Evolutionary conservation across 1,140 invertebrate species (phyloP).

Genomic region (Dendrolimus kikuchii): DNA sequence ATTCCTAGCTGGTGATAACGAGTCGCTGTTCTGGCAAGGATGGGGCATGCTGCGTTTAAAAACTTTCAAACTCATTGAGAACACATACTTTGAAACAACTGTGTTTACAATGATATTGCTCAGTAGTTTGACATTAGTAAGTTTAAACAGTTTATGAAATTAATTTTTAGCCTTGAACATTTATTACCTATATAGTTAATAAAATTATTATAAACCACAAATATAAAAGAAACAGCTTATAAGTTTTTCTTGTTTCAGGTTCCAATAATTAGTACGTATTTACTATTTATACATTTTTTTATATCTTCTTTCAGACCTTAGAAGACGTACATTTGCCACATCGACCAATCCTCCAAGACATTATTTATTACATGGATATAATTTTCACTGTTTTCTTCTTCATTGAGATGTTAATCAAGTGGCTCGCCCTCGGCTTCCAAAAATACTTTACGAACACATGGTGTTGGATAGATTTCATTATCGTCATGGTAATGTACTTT

Average conservation of each 20-base stretch:
- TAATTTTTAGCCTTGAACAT: too few relatives aligned
- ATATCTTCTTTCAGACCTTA: conserved; percentile 80
- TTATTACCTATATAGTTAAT: too few relatives aligned
- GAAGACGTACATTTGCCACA: conserved; percentile 96
- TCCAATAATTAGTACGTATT: too few relatives aligned
- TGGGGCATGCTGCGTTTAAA: conserved; percentile 94
- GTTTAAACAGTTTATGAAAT: conserved; percentile 20
- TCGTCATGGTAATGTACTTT: conserved; percentile 90
- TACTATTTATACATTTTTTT: conserved; percentile 3
- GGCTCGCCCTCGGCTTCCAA: conserved; percentile 96
- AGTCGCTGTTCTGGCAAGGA: conserved; percentile 93
- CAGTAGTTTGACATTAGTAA: conserved; percentile 96
- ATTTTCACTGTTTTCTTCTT: conserved; percentile 99
- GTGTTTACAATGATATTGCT: conserved; percentile 98
- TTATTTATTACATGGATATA: conserved; percentile 96
- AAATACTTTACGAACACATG: conserved; percentile 99
- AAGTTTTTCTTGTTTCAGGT: too few relatives aligned
- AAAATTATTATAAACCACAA: too few relatives aligned
- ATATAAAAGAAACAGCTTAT: too few relatives aligned
- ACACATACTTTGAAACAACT: conserved; percentile 99
- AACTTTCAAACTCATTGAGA: conserved; percentile 96
- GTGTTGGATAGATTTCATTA: conserved; percentile 99
- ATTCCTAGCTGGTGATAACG: conserved; percentile 89
- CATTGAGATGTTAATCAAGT: conserved; percentile 99
- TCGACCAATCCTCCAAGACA: conserved; percentile 91